Base-by-base conservation (phyloP, 2,888 invertebrate species). In the Idaea aversata region DNA sequence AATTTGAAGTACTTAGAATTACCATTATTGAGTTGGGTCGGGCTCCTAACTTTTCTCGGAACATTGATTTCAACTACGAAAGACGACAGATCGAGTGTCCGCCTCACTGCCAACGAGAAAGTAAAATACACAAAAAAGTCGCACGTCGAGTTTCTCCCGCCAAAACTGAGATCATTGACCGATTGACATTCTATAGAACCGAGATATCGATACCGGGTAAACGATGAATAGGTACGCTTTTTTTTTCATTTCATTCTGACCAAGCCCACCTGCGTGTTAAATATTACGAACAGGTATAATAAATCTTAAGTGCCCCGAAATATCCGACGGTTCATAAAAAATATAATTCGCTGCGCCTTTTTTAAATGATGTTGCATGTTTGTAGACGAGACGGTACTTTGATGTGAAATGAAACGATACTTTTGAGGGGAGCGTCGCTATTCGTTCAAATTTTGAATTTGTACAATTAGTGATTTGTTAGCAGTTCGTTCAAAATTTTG, bases 111-210 rank as follows among this genome's bases (percentile, higher is more conserved):
- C 74, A 75, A 67, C 83, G 90, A 89, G 92, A 92, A 92, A 92
- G 92, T 91, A 91, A 91, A 89, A 89, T 85, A 89, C 85, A 91
- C 87, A 90, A 92, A 91, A 90, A 88, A 88, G 86, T 84, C 72
- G 86, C 78, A 81, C 70, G 82, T 81, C 87, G 75, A 88, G 92
- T 92, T 91, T 91, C 91, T 90, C 91, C 91, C 91, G 91, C 91
- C 92, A 90, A 92, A 92, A 88, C 85, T 61, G 82, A 86, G 89
- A 81, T 86, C 90, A 85, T 62, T 90, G 91, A 87, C 91, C 92
- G 87, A 86, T 88, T 91, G 91, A 92, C 91, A 91, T 88, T 88
- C 88, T 83, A 85, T 86, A 75, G 82, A 73, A 77, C 77, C 80
- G 77, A 76, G 74, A 74, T 69, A 75, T 80, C 75, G 75, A 79